Evolutionary conservation across 2,888 invertebrate genomes (phyloP).

Genomic region (Notodonta dromedarius): DNA sequence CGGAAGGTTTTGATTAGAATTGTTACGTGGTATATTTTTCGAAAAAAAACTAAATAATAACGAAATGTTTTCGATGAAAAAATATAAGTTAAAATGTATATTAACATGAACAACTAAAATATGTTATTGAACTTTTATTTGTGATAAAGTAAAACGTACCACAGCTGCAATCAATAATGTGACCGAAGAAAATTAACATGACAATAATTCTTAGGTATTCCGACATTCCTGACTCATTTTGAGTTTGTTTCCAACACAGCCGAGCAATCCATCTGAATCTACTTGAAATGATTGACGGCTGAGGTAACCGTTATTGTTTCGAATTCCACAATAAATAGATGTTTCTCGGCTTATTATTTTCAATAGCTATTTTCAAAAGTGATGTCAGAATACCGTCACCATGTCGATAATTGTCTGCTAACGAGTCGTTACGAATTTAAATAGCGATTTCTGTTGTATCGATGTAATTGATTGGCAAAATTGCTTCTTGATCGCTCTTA

Average conservation of each 20-base stretch:
- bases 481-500: constrained; percentile 17
- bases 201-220: constrained; percentile 42
- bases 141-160: constrained; percentile 18
- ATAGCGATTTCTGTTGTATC: constrained; percentile 36
- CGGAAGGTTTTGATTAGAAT: too few relatives aligned
- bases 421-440: constrained; percentile 37
- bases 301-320: constrained; percentile 55
- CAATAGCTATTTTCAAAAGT: constrained; percentile 41
- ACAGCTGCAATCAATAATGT: constrained; percentile 29
- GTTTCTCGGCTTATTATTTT: background rate
- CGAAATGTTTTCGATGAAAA: too few relatives aligned
- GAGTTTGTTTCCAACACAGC: constrained; percentile 25
- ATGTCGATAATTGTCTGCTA: constrained; percentile 31
- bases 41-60: too few relatives aligned
- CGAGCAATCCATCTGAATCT: constrained; percentile 38
- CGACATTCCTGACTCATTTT: constrained; percentile 27
- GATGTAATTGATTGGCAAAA: constrained; percentile 35
- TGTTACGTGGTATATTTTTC: too few relatives aligned
- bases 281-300: constrained; percentile 49
- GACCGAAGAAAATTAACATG: constrained; percentile 57
- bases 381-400: constrained; percentile 55
- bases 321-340: constrained; percentile 25
- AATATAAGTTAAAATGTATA: too few relatives aligned
- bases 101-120: constrained; percentile 6
- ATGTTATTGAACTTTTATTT: constrained; percentile 50